Conservation (phyloP, 1,140 invertebrate genomes). For the Laupala kohalensis region DNA sequence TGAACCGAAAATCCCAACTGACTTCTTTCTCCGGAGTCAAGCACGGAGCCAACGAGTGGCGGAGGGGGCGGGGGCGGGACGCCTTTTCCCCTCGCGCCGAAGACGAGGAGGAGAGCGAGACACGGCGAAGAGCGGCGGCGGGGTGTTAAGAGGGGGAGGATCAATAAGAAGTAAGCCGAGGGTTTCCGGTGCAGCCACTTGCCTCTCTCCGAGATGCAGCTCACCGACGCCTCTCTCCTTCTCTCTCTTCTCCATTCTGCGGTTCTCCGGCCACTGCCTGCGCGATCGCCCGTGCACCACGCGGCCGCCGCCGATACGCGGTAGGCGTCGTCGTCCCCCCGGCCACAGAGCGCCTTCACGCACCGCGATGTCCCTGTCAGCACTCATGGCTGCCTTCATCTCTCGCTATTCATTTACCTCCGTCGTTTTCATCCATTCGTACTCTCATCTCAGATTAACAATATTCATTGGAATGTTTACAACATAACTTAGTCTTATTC, state of each 20-base stretch:
- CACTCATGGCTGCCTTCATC: no score
- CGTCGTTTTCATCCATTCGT: no score
- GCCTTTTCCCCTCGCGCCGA: not conserved
- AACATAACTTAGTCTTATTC: no score
- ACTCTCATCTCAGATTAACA: no score
- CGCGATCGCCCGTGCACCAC: not conserved
- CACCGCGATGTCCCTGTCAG: not conserved
- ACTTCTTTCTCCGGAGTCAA: conserved; percentile 6
- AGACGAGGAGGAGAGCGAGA: not conserved
- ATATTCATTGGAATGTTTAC: no score
- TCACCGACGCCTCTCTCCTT: conserved; percentile 12
- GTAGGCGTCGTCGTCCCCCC: no score
- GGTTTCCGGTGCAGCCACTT: conserved; percentile 5
- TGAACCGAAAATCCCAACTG: conserved; percentile 4
- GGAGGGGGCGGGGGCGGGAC: not conserved
- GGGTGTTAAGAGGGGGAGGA: not conserved
- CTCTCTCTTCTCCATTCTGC: conserved; percentile 8
- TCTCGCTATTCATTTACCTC: no score
- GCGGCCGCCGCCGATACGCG: no score
- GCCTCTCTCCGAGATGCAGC: conserved; percentile 11
- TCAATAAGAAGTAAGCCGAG: conserved; percentile 4
- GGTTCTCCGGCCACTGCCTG: conserved; percentile 2
- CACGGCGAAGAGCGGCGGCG: no score
- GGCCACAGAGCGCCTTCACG: not conserved
- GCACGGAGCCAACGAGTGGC: not conserved